These are phyloP conservation scores for Pantherophis guttatus DNA, from an alignment of 2,113 vertebrate genomes.

Conservation along the genomic window DNA sequence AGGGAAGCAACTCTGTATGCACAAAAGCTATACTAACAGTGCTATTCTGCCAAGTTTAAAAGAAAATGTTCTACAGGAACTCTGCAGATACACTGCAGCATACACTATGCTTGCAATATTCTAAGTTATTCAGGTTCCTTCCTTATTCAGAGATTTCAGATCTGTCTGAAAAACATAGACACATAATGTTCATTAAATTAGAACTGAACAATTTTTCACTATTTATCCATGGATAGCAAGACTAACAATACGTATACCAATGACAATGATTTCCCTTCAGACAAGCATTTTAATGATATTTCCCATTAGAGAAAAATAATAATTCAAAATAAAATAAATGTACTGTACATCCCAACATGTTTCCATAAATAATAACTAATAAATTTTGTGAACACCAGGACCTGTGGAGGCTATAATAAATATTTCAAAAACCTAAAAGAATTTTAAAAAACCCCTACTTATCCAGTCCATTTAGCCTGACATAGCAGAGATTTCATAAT, in stretches of 20 bases:
- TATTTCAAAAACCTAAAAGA: slow-evolving; percentile 60
- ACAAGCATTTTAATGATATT: slow-evolving; percentile 51
- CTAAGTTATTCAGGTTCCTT: neutral
- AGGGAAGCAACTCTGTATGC: neutral
- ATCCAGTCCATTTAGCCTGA: slow-evolving; percentile 75
- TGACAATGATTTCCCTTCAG: slow-evolving; percentile 53
- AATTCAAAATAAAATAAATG: slow-evolving; percentile 41
- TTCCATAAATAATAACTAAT: slow-evolving; percentile 57
- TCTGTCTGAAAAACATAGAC: slow-evolving; percentile 52
- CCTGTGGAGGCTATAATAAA: slow-evolving; percentile 68
- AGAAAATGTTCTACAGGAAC: neutral
- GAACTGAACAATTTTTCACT: slow-evolving; percentile 62
- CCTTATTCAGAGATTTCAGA: slow-evolving; percentile 7
- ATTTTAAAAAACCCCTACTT: slow-evolving; percentile 41
- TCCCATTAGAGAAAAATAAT: slow-evolving; percentile 46
- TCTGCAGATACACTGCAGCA: slow-evolving; percentile 14
- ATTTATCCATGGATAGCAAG: slow-evolving; percentile 64
- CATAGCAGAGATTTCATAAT: slow-evolving; percentile 91
- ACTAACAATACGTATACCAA: slow-evolving; percentile 66
- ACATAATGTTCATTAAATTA: slow-evolving; percentile 41
- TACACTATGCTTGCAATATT: neutral
- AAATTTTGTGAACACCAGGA: slow-evolving; percentile 66
- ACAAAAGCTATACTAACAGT: neutral
- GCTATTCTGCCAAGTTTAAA: neutral
- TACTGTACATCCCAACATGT: slow-evolving; percentile 50